phyloP scores from a whole-genome alignment of 2,888 invertebrate species.

The Drosophila ezoana region DNA sequence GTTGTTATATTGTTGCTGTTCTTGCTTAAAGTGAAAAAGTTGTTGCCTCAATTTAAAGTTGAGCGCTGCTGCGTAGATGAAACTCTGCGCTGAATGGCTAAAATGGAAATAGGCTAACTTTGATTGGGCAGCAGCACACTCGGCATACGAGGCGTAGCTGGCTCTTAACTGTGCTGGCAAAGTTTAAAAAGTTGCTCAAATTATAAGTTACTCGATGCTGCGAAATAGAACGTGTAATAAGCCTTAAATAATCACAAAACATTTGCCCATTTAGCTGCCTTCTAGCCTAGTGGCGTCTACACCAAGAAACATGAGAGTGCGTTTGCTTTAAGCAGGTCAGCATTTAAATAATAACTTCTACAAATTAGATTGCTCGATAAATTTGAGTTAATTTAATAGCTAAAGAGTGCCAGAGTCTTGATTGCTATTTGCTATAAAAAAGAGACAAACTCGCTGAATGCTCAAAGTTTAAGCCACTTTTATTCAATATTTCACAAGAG shows the following conservation, averaged over 20 bases:
- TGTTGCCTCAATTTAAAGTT: conserved; percentile 69
- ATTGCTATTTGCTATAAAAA: too few relatives aligned
- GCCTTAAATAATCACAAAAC: conserved; percentile 28
- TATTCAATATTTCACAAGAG: too few relatives aligned
- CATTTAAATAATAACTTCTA: too few relatives aligned
- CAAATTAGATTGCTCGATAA: too few relatives aligned
- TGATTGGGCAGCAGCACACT: conserved; percentile 43
- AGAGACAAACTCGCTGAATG: too few relatives aligned
- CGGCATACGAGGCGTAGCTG: neutral
- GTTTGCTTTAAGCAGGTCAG: too few relatives aligned
- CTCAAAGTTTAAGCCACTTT: too few relatives aligned
- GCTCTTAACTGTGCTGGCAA: neutral
- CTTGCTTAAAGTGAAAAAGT: conserved; percentile 71
- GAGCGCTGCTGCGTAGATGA: conserved; percentile 30
- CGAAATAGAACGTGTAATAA: conserved; percentile 56
- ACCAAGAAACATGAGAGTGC: too few relatives aligned
- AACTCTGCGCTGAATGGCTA: conserved; percentile 17
- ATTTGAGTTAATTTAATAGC: too few relatives aligned
- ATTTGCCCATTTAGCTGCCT: conserved; percentile 8
- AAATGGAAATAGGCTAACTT: conserved; percentile 51
- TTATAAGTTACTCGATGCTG: conserved; percentile 50
- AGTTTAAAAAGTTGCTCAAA: conserved; percentile 38
- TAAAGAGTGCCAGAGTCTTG: too few relatives aligned
- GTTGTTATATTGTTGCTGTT: conserved; percentile 28
- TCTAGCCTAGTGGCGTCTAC: too few relatives aligned